A percentile compares a stretch with the other conserved stretches of the same genome.
Evolutionary conservation across 2,797 vertebrate species (phyloP).

Genomic region (Percopsis omiscomaycus): DNA sequence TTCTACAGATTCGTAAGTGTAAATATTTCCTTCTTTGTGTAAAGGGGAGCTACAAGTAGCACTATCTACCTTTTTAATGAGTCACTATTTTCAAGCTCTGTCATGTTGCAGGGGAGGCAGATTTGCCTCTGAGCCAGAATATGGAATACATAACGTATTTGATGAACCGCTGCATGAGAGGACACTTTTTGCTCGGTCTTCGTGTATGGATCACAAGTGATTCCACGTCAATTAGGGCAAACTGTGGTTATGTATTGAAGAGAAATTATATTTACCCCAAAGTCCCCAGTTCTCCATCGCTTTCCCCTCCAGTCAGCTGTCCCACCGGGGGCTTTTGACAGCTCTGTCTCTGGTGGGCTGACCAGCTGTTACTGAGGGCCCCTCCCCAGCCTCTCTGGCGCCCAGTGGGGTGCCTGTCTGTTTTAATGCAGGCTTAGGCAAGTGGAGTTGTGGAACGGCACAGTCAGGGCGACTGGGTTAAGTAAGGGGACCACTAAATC

Average conservation of each 20-base stretch:
- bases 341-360: conserved; percentile 31
- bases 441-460: conserved; percentile 23
- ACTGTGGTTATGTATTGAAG: conserved; percentile 27
- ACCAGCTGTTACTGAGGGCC: conserved; percentile 28
- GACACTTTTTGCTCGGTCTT: conserved; percentile 17
- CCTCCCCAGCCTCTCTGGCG: not conserved
- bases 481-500: conserved; percentile 19
- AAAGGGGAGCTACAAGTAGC: not conserved
- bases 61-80: not conserved
- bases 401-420: conserved; percentile 11
- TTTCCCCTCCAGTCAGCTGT: conserved; percentile 39
- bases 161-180: conserved; percentile 19
- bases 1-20: not conserved
- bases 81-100: not conserved
- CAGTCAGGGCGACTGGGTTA: conserved; percentile 34
- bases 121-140: conserved; percentile 14
- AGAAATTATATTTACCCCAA: conserved; percentile 22
- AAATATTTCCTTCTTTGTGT: not conserved
- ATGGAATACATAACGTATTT: conserved; percentile 26
- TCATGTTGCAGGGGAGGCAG: not conserved
- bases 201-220: conserved; percentile 27
- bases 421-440: conserved; percentile 12
- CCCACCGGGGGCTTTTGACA: conserved; percentile 31
- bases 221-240: conserved; percentile 26
- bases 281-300: conserved; percentile 25